phyloP scores from a whole-genome alignment of 1,140 invertebrate genomes.

The Dendroctonus valens region DNA sequence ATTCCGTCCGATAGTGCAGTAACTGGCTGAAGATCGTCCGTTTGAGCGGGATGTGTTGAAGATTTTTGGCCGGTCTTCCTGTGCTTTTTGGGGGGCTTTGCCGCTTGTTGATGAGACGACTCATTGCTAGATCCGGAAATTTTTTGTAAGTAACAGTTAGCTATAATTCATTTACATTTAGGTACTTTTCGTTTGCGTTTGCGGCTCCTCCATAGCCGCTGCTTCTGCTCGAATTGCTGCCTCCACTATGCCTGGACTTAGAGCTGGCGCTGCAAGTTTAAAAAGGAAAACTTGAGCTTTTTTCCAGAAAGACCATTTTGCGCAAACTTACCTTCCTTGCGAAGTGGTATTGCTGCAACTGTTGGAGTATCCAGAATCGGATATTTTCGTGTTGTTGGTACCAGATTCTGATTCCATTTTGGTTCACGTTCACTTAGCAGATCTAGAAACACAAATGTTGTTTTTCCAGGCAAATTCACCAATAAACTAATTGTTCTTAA shows the following conservation, averaged over 20 bases:
- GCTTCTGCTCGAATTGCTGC: conserved; percentile 72
- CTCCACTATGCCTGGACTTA: conserved; percentile 67
- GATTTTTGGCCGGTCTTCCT: conserved; percentile 55
- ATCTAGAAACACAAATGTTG: too few relatives aligned
- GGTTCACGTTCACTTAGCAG: background rate
- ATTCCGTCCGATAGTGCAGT: too few relatives aligned
- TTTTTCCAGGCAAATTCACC: too few relatives aligned
- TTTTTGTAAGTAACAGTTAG: background rate
- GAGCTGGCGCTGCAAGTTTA: conserved; percentile 66
- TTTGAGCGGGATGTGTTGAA: too few relatives aligned
- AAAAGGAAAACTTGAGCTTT: background rate
- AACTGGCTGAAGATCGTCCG: too few relatives aligned
- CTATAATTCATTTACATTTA: conserved; percentile 4
- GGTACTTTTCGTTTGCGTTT: conserved; percentile 50
- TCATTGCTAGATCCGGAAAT: conserved; percentile 18
- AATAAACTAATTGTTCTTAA: too few relatives aligned
- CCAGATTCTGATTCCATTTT: conserved; percentile 55
- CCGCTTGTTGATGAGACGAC: conserved; percentile 47
- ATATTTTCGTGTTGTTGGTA: conserved; percentile 62
- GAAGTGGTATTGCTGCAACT: conserved; percentile 75
- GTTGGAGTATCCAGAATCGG: conserved; percentile 75
- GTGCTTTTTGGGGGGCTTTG: conserved; percentile 53
- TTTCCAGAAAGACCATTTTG: background rate
- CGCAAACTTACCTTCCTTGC: conserved; percentile 62
- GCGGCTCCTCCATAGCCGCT: conserved; percentile 70